Conservation (phyloP, 2,113 vertebrate genomes). For the Myotis davidii region DNA sequence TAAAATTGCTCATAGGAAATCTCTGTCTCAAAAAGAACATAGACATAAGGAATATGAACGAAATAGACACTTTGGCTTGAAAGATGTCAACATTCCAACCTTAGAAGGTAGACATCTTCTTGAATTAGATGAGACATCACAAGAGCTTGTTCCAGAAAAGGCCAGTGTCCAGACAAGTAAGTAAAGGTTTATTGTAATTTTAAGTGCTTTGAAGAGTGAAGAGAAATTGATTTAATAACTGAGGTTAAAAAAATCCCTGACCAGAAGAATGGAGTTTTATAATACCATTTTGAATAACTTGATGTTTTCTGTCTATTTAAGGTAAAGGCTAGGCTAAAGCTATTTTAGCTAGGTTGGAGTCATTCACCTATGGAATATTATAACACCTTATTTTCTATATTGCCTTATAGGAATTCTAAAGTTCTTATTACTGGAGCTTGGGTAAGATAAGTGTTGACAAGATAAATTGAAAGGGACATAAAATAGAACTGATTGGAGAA, state of each 20-base stretch:
- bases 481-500: conserved; percentile 35
- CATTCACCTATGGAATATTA: background rate
- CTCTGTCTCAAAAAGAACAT: conserved; percentile 92
- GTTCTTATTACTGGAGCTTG: conserved; percentile 7
- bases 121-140: conserved; percentile 68
- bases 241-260: background rate
- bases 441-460: background rate
- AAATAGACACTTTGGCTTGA: conserved; percentile 88
- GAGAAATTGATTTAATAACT: conserved; percentile 24
- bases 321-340: background rate
- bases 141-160: conserved; percentile 63
- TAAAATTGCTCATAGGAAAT: conserved; percentile 90
- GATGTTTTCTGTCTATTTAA: conserved; percentile 32
- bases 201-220: conserved; percentile 9
- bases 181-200: conserved; percentile 59
- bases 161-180: conserved; percentile 78
- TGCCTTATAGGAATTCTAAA: background rate
- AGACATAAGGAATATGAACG: conserved; percentile 87
- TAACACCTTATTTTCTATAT: background rate
- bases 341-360: background rate
- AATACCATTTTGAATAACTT: conserved; percentile 32
- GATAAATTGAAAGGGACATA: conserved; percentile 39
- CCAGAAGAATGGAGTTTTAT: conserved; percentile 31
- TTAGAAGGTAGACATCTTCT: conserved; percentile 72
- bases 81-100: conserved; percentile 80